phyloP scores from a whole-genome alignment of 2,888 invertebrate species.

The Apamea crenata region DNA sequence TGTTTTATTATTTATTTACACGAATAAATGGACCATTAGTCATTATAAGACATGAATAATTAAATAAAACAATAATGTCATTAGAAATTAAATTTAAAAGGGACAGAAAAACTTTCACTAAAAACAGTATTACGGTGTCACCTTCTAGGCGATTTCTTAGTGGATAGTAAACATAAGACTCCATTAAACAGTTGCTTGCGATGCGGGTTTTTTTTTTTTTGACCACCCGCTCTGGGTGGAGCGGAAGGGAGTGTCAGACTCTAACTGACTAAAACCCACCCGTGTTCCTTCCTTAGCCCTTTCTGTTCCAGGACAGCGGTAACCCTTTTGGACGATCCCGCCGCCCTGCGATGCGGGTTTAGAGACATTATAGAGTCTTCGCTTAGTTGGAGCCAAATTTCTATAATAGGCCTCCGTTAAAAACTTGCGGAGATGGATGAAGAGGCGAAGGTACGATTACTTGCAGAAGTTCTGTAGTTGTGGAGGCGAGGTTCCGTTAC shows the following conservation, averaged over 20 bases:
- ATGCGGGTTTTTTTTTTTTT: too few relatives aligned
- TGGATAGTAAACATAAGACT: not conserved
- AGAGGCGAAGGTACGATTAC: not conserved
- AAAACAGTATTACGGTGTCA: not conserved
- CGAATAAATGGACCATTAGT: not conserved
- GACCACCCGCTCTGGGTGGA: too few relatives aligned
- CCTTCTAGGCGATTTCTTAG: not conserved
- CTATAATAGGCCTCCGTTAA: not conserved
- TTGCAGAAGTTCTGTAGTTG: not conserved
- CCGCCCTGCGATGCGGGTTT: not conserved
- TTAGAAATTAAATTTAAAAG: not conserved
- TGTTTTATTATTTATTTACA: too few relatives aligned
- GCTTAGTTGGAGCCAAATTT: not conserved
- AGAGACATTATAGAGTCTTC: not conserved
- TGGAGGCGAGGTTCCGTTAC: not conserved
- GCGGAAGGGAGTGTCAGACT: too few relatives aligned
- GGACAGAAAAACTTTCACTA: accelerated
- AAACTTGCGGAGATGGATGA: not conserved
- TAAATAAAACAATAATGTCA: too few relatives aligned
- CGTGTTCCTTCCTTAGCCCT: too few relatives aligned
- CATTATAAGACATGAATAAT: too few relatives aligned
- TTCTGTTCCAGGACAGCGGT: too few relatives aligned
- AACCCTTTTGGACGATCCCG: too few relatives aligned
- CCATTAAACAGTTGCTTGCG: not conserved
- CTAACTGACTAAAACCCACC: too few relatives aligned